phyloP scores from a whole-genome alignment of 1,140 invertebrate species.

The Drosophila sucinea region DNA sequence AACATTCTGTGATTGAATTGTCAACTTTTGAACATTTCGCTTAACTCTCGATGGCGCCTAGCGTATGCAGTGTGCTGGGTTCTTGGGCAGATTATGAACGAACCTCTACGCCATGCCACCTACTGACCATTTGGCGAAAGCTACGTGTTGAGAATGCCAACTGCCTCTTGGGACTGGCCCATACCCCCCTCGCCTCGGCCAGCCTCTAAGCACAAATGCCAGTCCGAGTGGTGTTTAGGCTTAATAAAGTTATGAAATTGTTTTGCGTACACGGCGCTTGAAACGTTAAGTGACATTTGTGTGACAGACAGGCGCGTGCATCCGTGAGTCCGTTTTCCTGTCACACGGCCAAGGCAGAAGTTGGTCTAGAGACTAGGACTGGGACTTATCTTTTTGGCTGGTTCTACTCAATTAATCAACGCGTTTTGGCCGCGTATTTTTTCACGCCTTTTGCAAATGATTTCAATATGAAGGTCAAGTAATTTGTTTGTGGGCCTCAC shows the following conservation, averaged over 20 bases:
- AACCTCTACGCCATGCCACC: neutral
- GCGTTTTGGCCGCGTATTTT: slow-evolving; percentile 43
- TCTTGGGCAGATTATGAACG: too few relatives aligned
- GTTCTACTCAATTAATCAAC: slow-evolving; percentile 29
- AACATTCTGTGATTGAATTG: slow-evolving; percentile 61
- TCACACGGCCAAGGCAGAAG: slow-evolving; percentile 43
- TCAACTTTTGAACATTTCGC: slow-evolving; percentile 40
- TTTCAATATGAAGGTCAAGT: slow-evolving; percentile 65
- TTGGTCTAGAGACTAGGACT: neutral
- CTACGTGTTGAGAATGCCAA: slow-evolving; percentile 41
- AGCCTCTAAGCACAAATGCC: slow-evolving; percentile 27
- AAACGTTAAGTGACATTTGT: slow-evolving; percentile 78
- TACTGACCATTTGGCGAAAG: slow-evolving; percentile 36
- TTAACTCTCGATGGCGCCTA: slow-evolving; percentile 17
- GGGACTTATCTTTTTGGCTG: neutral
- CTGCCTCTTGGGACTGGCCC: slow-evolving; percentile 9
- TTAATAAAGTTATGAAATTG: slow-evolving; percentile 75
- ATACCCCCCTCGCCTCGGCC: neutral
- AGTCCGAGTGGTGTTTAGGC: slow-evolving; percentile 7
- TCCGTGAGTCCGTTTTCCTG: slow-evolving; percentile 61
- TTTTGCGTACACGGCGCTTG: slow-evolving; percentile 64
- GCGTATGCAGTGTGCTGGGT: neutral
- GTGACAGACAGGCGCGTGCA: slow-evolving; percentile 76
- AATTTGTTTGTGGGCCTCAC: slow-evolving; percentile 63
- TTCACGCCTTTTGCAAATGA: slow-evolving; percentile 41